Evolutionary conservation across 2,888 invertebrate genomes (phyloP).

Genomic region (Tetheella fluctuosa): DNA sequence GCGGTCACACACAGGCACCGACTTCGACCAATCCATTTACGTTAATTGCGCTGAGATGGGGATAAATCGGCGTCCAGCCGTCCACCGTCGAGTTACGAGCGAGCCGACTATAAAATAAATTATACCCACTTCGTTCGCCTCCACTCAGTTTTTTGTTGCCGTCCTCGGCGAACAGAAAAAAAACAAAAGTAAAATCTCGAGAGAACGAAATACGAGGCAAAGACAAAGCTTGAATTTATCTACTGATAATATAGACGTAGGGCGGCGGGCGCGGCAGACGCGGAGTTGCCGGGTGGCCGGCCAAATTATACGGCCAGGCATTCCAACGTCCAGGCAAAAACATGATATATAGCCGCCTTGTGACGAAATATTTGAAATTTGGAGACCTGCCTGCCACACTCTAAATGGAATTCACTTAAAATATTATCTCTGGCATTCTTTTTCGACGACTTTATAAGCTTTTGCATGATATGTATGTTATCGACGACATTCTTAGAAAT

Average conservation of each 20-base stretch:
- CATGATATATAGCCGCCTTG: conserved; percentile 81
- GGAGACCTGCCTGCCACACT: conserved; percentile 75
- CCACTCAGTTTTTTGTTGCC: conserved; percentile 82
- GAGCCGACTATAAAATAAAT: conserved; percentile 84
- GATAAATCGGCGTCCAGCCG: conserved; percentile 83
- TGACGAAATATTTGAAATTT: conserved; percentile 81
- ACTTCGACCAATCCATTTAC: conserved; percentile 82
- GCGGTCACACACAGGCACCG: conserved; percentile 66
- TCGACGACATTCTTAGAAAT: neutral
- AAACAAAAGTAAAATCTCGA: conserved; percentile 80
- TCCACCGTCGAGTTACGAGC: conserved; percentile 83
- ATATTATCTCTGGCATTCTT: conserved; percentile 69
- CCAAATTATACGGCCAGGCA: conserved; percentile 81
- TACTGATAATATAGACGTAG: conserved; percentile 85
- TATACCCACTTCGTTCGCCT: conserved; percentile 84
- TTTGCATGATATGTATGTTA: conserved; percentile 19
- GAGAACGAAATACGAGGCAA: conserved; percentile 84
- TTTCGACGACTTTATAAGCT: conserved; percentile 62
- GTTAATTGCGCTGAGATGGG: conserved; percentile 82
- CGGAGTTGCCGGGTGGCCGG: conserved; percentile 76
- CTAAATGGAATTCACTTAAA: conserved; percentile 72
- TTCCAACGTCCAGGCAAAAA: conserved; percentile 78
- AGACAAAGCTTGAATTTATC: conserved; percentile 84
- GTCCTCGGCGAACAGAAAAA: conserved; percentile 67
- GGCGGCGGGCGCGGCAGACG: conserved; percentile 76